Evolutionary conservation across 2,888 invertebrate genomes (phyloP).

Genomic region (Luffia ferchaultella): DNA sequence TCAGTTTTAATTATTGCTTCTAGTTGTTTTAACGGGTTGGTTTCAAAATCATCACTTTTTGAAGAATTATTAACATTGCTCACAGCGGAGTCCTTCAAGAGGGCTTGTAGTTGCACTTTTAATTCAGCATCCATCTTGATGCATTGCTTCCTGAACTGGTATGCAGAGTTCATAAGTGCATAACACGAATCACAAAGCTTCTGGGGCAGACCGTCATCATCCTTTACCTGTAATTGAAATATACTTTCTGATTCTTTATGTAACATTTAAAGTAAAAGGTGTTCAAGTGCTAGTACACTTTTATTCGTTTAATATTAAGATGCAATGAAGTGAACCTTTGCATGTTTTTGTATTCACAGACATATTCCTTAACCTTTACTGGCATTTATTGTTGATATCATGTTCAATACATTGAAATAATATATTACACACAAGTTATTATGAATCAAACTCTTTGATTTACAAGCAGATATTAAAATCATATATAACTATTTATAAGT

Average conservation of each 20-base stretch:
- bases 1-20: constrained; percentile 47
- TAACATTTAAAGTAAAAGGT: neutral
- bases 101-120: constrained; percentile 34
- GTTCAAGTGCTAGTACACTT: no score
- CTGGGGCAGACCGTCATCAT: constrained; percentile 48
- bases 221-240: constrained; percentile 39
- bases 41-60: constrained; percentile 30
- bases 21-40: constrained; percentile 44
- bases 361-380: no score
- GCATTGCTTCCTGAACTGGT: constrained; percentile 50
- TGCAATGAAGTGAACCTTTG: no score
- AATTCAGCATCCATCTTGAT: constrained; percentile 52
- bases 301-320: no score
- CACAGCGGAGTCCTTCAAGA: constrained; percentile 18
- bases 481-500: no score
- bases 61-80: constrained; percentile 13
- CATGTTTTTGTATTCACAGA: no score
- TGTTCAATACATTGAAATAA: no score
- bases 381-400: no score
- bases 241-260: constrained; percentile 10
- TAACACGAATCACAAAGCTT: constrained; percentile 48
- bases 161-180: constrained; percentile 38
- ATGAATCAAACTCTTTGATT: no score
- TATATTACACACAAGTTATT: no score
- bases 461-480: no score